These are phyloP conservation scores for Pampusana beccarii DNA, from an alignment of 2,113 vertebrate genomes.

Conservation along the genomic window DNA sequence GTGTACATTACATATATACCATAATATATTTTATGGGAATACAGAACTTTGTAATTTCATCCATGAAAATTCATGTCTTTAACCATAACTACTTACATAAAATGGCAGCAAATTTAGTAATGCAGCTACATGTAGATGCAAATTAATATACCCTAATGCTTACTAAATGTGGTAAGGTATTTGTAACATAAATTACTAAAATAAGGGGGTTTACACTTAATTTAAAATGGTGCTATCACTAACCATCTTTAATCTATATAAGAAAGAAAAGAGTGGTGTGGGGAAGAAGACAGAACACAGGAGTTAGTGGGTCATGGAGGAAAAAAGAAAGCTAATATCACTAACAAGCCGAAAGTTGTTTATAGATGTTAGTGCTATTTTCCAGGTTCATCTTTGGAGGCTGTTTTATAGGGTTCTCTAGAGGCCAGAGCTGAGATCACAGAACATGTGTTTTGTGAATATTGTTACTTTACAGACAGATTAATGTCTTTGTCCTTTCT, in stretches of 20 bases:
- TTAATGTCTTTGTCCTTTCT: not conserved
- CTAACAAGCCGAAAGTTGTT: not conserved
- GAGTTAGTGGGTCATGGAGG: not conserved
- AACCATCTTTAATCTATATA: not conserved
- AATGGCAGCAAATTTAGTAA: not conserved
- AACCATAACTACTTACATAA: not conserved
- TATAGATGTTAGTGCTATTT: not conserved
- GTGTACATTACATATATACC: not conserved
- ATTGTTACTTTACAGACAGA: not conserved
- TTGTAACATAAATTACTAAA: not conserved
- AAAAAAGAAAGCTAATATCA: not conserved
- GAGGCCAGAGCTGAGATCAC: not conserved
- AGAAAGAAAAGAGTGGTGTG: not conserved
- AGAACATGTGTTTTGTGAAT: not conserved
- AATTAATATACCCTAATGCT: not conserved
- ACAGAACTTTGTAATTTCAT: not conserved
- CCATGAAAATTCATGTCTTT: not conserved
- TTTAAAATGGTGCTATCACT: not conserved
- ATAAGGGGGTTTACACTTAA: not conserved
- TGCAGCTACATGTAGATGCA: not conserved
- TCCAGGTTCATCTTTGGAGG: not conserved
- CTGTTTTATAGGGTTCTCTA: not conserved
- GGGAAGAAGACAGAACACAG: not conserved
- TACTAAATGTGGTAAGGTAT: not conserved
- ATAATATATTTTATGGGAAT: not conserved